These are phyloP conservation scores for Clytia hemisphaerica DNA, from an alignment of 30 jellyfish, hydroid and myxozoan species.

Conservation along the genomic window DNA sequence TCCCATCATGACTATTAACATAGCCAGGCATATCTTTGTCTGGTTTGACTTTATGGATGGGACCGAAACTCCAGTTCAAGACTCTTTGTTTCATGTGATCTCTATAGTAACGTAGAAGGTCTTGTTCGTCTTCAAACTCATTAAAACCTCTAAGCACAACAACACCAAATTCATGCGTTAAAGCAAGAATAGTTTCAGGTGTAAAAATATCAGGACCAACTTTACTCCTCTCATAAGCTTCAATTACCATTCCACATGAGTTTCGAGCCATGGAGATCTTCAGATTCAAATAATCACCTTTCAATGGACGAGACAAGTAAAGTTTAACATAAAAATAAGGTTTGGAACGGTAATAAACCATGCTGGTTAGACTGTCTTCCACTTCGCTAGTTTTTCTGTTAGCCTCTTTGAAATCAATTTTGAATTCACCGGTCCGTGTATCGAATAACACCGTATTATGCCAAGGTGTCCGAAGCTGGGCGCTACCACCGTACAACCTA, in stretches of 20 bases:
- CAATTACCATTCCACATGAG: conserved; percentile 25
- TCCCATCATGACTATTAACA: conserved; percentile 23
- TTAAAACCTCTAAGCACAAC: conserved; percentile 49
- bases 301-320: too few relatives aligned
- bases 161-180: conserved; percentile 35
- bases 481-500: conserved; percentile 2
- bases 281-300: too few relatives aligned
- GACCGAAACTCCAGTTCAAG: conserved; percentile 41
- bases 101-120: not conserved
- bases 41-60: conserved; percentile 24
- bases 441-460: conserved; percentile 34
- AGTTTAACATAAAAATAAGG: conserved; percentile 42
- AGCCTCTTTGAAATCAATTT: conserved; percentile 13
- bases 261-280: conserved; percentile 13
- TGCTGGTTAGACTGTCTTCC: not conserved
- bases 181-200: conserved; percentile 2
- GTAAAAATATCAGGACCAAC: not conserved
- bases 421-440: conserved; percentile 22
- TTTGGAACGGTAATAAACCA: conserved; percentile 5
- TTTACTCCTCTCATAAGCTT: too few relatives aligned
- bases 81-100: conserved; percentile 12
- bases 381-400: not conserved
- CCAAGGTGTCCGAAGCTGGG: conserved; percentile 52
- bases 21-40: not conserved
- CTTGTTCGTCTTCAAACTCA: conserved; percentile 24